Base-by-base conservation (phyloP, 1,140 invertebrate species). In the Euwallacea fornicatus region DNA sequence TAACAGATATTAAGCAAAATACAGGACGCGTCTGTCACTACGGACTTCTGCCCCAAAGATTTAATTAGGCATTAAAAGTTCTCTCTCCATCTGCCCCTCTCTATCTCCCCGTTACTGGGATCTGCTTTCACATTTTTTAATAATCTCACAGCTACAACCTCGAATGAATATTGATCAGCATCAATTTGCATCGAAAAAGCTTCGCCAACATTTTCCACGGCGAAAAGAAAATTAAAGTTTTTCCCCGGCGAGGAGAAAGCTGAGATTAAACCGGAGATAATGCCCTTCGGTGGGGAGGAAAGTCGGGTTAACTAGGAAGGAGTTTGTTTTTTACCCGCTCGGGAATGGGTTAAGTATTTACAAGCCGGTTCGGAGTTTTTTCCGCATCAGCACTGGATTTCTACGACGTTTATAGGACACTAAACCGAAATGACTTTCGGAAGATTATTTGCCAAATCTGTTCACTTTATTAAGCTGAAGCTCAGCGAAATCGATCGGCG, bases 181-280 rank as follows among this genome's bases (percentile, higher is more conserved):
- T 66, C 63, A 66, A 66, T 66, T 66, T 66, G 63, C 63, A 66
- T 66, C 63, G 50, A 33, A 66, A 63, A 66, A 66, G 63, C 63
- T 55, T 55, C 33, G 33, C n/a, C 63, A 66, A 62, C 60, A 13
- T 66, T 55, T 66, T 66, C 44, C 41, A 42, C 63, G 9, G 63
- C 9, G 50, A 66, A 33, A 42, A 66, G 63, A 66, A 66, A 66
- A 66, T 66, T 66, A 66, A 54, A 66, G 11, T 66, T 66, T 66
- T 66, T 55, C 63, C 44, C 50, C 9, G 8, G 13, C 43, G 42
- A 44, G 63, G 41, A 41, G 13, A 41, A 33, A 41, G 33, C 50
- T 33, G 63, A 66, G 63, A 66, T 66, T 66, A 66, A 66, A 66
- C 43, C 44, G 63, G 62, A 50, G 62, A 47, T 64, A 64, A 64